Conservation (phyloP, 2,888 invertebrate species). For the Scrobipalpa costella region DNA sequence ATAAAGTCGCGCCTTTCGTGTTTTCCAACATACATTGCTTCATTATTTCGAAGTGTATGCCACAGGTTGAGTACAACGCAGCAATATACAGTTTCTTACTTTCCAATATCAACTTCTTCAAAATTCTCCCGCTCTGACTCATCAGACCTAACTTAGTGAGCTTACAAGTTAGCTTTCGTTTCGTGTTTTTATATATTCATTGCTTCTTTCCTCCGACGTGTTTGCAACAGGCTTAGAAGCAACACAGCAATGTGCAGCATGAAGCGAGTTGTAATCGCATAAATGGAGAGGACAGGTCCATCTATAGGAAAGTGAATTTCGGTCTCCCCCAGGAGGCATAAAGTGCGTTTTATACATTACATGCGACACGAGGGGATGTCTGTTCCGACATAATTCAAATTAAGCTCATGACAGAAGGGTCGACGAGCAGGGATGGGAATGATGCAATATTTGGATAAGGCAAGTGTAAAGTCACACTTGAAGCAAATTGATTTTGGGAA, state of each 20-base stretch:
- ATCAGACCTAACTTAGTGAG: background rate
- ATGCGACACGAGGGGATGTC: conserved; percentile 13
- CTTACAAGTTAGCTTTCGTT: background rate
- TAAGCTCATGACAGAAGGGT: conserved; percentile 71
- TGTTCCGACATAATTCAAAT: conserved; percentile 71
- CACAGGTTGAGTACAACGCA: background rate
- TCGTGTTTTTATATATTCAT: conserved; percentile 12
- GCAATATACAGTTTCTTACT: background rate
- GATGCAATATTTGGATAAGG: conserved; percentile 31
- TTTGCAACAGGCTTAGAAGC: background rate
- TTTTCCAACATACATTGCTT: background rate
- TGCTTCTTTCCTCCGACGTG: background rate
- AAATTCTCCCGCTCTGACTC: conserved; percentile 28
- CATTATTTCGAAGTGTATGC: background rate
- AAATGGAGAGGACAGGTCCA: conserved; percentile 42
- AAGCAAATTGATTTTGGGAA: background rate
- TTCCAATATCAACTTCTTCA: conserved; percentile 23
- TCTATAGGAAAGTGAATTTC: conserved; percentile 41
- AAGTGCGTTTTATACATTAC: conserved; percentile 15
- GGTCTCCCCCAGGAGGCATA: conserved; percentile 34
- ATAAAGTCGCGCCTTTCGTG: background rate
- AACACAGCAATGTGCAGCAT: background rate
- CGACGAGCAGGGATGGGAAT: conserved; percentile 25
- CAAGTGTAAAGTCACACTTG: conserved; percentile 9
- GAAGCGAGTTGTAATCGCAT: background rate